A percentile compares a stretch with the other conserved stretches of the same genome.
Evolutionary conservation across 2,888 invertebrate genomes (phyloP).

Genomic region (Sympetrum striolatum): DNA sequence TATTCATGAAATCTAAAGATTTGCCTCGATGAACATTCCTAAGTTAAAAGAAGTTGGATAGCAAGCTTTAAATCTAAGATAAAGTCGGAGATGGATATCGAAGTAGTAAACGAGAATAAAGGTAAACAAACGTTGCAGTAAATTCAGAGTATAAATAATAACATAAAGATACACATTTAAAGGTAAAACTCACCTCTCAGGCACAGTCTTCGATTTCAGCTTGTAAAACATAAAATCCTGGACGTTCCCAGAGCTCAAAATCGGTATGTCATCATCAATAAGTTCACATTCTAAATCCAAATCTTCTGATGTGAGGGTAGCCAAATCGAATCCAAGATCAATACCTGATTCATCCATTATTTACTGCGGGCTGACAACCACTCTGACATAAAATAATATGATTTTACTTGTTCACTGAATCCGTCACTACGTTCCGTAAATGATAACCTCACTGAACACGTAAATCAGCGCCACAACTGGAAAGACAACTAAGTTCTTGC

Average conservation of each 20-base stretch:
- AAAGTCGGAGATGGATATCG: no score
- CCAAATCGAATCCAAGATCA: constrained; percentile 70
- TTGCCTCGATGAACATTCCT: background rate
- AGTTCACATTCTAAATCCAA: constrained; percentile 58
- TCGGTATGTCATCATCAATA: constrained; percentile 53
- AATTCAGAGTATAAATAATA: background rate
- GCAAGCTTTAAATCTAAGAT: background rate
- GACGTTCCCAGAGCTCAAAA: constrained; percentile 59
- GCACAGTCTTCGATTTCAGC: constrained; percentile 58
- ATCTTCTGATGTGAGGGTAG: constrained; percentile 65
- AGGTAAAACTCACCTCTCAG: constrained; percentile 63
- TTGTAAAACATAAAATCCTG: constrained; percentile 71
- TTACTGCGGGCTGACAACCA: background rate
- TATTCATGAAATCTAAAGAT: no score
- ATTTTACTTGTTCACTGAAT: background rate
- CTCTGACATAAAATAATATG: background rate
- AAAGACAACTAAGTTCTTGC: background rate
- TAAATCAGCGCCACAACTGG: constrained; percentile 6
- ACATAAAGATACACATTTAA: background rate
- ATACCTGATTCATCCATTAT: constrained; percentile 71
- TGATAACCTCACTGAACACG: background rate
- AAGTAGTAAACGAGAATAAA: no score
- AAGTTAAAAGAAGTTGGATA: background rate
- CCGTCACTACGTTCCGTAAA: background rate
- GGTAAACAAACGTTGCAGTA: background rate